These are phyloP conservation scores for Pseudomyrmex pallidus DNA, from an alignment of 1,140 invertebrate species.

Conservation along the genomic window DNA sequence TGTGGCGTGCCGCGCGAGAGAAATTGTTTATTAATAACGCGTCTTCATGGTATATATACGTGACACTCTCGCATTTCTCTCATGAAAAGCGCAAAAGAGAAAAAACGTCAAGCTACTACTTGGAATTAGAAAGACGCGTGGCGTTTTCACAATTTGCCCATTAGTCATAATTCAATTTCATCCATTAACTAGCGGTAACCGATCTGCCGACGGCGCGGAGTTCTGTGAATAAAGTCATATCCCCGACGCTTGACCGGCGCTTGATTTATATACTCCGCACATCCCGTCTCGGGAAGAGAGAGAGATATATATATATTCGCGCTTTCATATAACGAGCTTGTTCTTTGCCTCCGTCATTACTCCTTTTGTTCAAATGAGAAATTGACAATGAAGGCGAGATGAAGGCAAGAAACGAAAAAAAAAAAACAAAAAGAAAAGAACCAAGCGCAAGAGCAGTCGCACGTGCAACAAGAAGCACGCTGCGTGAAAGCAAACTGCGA, in stretches of 20 bases:
- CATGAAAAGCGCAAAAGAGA: background rate
- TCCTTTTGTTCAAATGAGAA: constrained; percentile 56
- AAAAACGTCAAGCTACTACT: background rate
- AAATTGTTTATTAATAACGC: too few species aligned
- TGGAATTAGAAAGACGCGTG: background rate
- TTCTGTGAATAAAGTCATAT: constrained; percentile 43
- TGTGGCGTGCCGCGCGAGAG: too few species aligned
- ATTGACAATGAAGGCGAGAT: constrained; percentile 23
- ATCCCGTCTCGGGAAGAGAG: constrained; percentile 6
- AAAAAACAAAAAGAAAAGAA: background rate
- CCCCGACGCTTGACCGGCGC: background rate
- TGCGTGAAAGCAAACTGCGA: constrained; percentile 56
- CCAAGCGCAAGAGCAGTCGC: too few species aligned
- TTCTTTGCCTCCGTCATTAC: background rate
- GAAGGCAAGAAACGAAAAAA: too few species aligned
- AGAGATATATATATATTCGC: constrained; percentile 15
- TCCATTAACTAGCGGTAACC: constrained; percentile 5
- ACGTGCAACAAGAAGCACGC: background rate
- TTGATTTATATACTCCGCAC: constrained; percentile 25
- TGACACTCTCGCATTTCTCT: too few species aligned
- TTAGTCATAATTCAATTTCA: background rate
- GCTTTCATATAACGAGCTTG: constrained; percentile 43
- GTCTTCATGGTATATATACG: too few species aligned
- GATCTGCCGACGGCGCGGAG: constrained; percentile 1
- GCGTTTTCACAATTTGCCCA: background rate